These are phyloP conservation scores for Argentina silus DNA, from an alignment of 2,797 vertebrate species.

Conservation along the genomic window DNA sequence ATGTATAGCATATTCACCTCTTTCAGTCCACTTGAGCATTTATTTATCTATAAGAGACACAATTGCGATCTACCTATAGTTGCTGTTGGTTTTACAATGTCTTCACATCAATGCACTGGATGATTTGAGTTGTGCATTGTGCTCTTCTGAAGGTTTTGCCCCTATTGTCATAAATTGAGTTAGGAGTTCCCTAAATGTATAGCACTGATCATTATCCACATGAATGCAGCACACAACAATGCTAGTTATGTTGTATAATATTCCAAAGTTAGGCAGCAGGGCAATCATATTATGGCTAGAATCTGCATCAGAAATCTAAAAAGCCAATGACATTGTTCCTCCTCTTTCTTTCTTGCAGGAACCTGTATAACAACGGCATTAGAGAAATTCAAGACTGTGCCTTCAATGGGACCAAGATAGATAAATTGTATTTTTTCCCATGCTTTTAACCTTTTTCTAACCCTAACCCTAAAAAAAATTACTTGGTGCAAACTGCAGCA, in stretches of 20 bases:
- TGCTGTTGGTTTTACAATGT: background rate
- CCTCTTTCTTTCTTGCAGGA: constrained; percentile 66
- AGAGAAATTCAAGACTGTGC: constrained; percentile 86
- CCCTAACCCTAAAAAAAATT: background rate
- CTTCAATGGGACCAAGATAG: constrained; percentile 87
- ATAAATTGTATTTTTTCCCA: constrained; percentile 78
- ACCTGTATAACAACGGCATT: constrained; percentile 89
- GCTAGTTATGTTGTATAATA: too few relatives aligned
- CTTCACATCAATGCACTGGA: background rate
- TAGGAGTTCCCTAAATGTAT: too few relatives aligned
- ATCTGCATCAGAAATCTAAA: background rate
- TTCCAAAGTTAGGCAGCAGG: too few relatives aligned
- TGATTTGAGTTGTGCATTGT: background rate
- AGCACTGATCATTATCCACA: too few relatives aligned
- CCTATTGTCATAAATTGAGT: too few relatives aligned
- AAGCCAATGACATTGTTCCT: background rate
- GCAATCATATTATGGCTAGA: background rate
- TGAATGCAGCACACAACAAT: too few relatives aligned
- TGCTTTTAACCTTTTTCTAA: constrained; percentile 33
- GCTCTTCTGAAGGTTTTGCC: too few relatives aligned
- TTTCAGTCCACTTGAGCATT: too few relatives aligned
- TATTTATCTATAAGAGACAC: too few relatives aligned
- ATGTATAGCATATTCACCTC: too few relatives aligned
- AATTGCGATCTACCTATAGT: too few relatives aligned
- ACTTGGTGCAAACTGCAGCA: background rate